Base-by-base conservation (phyloP, 64 coral and sea anemone genomes). In the Platygyra sinensis region DNA sequence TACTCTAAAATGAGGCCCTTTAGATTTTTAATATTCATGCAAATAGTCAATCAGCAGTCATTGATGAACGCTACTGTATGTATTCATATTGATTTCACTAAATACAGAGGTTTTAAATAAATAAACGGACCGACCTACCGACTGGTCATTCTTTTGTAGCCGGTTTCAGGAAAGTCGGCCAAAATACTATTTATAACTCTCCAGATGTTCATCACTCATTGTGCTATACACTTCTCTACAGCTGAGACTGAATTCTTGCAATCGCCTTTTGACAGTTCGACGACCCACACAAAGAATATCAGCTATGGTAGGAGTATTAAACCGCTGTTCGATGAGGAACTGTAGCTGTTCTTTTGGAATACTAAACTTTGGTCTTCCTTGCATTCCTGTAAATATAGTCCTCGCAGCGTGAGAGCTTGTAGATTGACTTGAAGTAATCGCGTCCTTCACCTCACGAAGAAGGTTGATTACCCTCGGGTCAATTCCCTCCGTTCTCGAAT, bases 61-160 rank as follows among this genome's bases (percentile, higher is more conserved):
- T 28, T 28, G 46, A 4, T 76, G 36, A 76, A 49, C 39, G 0
- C 17, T 10, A 25, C 71, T 72, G 86, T 62, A 57, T 88, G 76
- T 49, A 31, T 88, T 54, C 76, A 88, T 18, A 75, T 62, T n/a
- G 30, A 88, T 72, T 63, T 73, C 86, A 60, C 72, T 75, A 32
- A 71, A 69, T 72, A 4, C 75, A 22, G 75, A 85, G 51, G 57
- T 75, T 86, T n/a, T n/a, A n/a, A n/a, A n/a, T n/a, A n/a, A n/a
- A n/a, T n/a, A n/a, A n/a, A n/a, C n/a, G n/a, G n/a, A n/a, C n/a
- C n/a, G n/a, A n/a, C n/a, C n/a, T n/a, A n/a, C n/a, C n/a, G n/a
- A n/a, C 83, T 67, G 73, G 62, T 69, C 83, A 86, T 86, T 71
- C 83, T 72, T 86, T 71, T 88, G 86, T 88, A 88, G 17, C 73